phyloP scores from a whole-genome alignment of 2,113 vertebrate genomes.

The Tiliqua scincoides region DNA sequence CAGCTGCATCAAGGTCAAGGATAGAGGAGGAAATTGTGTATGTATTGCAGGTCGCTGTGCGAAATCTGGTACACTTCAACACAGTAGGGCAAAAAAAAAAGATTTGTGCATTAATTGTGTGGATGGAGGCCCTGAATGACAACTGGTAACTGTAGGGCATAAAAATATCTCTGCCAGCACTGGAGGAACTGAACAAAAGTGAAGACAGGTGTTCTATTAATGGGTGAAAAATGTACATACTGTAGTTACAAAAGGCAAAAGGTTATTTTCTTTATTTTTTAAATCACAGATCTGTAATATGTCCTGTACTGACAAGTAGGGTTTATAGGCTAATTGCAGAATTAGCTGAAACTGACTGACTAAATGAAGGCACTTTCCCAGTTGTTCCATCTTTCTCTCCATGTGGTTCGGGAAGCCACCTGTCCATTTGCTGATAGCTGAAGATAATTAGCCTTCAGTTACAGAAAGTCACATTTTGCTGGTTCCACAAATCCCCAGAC shows the following conservation, averaged over 20 bases:
- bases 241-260: neutral
- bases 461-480: slow-evolving; percentile 14
- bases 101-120: neutral
- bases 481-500: slow-evolving; percentile 19
- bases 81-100: neutral
- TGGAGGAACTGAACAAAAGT: neutral
- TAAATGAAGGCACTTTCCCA: neutral
- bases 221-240: neutral
- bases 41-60: neutral
- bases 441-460: slow-evolving; percentile 29
- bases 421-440: neutral
- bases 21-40: neutral
- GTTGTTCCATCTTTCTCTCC: neutral
- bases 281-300: neutral
- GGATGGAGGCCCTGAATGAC: neutral
- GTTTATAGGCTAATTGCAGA: neutral
- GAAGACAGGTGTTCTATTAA: neutral
- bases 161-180: neutral
- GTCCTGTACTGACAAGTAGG: neutral
- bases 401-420: neutral
- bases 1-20: neutral
- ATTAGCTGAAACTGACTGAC: neutral
- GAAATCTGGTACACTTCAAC: neutral
- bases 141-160: neutral
- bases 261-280: neutral